phyloP scores from a whole-genome alignment of 1,140 invertebrate genomes.

The Plodia interpunctella region DNA sequence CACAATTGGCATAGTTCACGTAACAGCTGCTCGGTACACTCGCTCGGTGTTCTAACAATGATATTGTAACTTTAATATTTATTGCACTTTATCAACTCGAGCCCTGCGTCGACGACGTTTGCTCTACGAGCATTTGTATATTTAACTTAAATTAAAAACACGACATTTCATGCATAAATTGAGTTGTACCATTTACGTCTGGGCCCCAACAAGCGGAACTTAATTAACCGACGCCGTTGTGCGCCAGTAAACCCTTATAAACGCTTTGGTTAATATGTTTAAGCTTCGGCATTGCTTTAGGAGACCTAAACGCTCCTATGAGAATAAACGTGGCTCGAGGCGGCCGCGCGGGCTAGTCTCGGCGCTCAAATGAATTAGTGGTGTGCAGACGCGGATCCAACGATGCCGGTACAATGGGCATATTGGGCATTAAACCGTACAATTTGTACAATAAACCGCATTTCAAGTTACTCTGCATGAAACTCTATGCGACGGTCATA shows the following conservation, averaged over 20 bases:
- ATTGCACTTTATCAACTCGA: slow-evolving; percentile 70
- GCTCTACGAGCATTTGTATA: slow-evolving; percentile 19
- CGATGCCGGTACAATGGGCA: too few species aligned
- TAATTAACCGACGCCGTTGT: slow-evolving; percentile 67
- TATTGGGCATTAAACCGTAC: too few species aligned
- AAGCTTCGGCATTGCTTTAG: slow-evolving; percentile 68
- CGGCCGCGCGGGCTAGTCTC: slow-evolving; percentile 41
- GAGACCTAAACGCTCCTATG: slow-evolving; percentile 74
- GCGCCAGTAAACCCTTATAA: slow-evolving; percentile 65
- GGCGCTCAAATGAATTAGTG: slow-evolving; percentile 69
- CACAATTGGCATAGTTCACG: slow-evolving; percentile 68
- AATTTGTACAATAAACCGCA: too few species aligned
- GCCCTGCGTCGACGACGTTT: slow-evolving; percentile 23
- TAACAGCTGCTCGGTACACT: slow-evolving; percentile 56
- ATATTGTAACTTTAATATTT: slow-evolving; percentile 76
- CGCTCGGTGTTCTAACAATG: slow-evolving; percentile 66
- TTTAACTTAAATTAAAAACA: slow-evolving; percentile 45
- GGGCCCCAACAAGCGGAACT: slow-evolving; percentile 61
- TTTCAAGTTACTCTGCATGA: too few species aligned
- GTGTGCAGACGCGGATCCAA: too few species aligned
- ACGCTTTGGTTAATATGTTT: slow-evolving; percentile 70
- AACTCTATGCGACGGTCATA: too few species aligned
- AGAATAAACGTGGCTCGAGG: slow-evolving; percentile 65
- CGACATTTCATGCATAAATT: slow-evolving; percentile 48
- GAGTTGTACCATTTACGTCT: slow-evolving; percentile 41